Evolutionary conservation across 2,113 vertebrate genomes (phyloP).

Genomic region (Hyaena hyaena): DNA sequence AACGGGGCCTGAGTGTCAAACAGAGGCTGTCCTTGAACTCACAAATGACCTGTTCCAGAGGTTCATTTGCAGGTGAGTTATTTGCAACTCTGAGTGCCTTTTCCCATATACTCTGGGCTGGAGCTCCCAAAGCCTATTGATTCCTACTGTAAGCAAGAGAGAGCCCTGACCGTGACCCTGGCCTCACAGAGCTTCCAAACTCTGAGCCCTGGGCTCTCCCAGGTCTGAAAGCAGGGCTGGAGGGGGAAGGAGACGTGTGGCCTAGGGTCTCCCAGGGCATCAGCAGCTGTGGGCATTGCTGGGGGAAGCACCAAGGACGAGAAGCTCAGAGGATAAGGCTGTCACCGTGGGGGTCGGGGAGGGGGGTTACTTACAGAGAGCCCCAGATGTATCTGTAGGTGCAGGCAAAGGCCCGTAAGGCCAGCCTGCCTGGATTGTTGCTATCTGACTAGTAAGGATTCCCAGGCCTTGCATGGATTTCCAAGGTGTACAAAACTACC

Average conservation of each 20-base stretch:
- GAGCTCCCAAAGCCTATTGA: background rate
- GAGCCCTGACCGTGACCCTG: background rate
- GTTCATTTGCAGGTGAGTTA: background rate
- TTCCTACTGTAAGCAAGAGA: background rate
- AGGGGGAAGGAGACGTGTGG: background rate
- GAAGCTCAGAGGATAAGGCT: background rate
- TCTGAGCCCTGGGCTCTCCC: background rate
- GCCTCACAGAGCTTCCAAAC: background rate
- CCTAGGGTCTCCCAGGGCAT: no score
- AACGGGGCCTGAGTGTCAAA: background rate
- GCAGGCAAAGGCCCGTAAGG: background rate
- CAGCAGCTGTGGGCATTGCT: background rate
- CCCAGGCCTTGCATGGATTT: background rate
- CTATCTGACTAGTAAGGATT: background rate
- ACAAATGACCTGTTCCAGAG: background rate
- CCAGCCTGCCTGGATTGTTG: background rate
- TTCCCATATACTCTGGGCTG: background rate
- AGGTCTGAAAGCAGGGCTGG: background rate
- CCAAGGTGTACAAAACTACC: background rate
- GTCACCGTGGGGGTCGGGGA: background rate
- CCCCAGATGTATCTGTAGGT: no score
- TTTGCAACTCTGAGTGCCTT: background rate
- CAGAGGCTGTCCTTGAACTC: background rate
- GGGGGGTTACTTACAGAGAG: no score
- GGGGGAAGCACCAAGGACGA: background rate